These are phyloP conservation scores for Progne subis DNA, from an alignment of 2,113 vertebrate species.

Conservation along the genomic window DNA sequence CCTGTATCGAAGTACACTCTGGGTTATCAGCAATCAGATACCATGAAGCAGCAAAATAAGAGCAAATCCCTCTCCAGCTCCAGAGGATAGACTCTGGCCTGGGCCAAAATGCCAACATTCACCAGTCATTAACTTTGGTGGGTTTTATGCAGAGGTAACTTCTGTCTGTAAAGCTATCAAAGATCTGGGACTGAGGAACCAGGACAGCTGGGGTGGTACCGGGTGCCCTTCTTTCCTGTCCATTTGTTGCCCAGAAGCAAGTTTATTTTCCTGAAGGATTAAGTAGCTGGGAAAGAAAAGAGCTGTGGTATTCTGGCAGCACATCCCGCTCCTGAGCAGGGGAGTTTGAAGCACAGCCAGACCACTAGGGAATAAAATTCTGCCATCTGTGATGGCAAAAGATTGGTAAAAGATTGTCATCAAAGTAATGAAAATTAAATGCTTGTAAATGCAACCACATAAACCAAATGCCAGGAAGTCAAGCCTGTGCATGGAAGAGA, in stretches of 20 bases:
- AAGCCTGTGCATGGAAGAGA: background rate
- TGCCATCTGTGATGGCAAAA: slow-evolving; percentile 47
- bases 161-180: background rate
- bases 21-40: background rate
- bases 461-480: background rate
- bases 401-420: background rate
- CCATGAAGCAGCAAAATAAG: background rate
- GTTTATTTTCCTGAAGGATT: slow-evolving; percentile 1
- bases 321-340: background rate
- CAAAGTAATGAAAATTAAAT: background rate
- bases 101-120: background rate
- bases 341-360: slow-evolving; percentile 32
- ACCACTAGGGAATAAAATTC: background rate
- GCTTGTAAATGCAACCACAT: background rate
- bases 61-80: background rate
- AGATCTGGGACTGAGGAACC: background rate
- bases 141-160: background rate
- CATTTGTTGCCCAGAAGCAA: slow-evolving; percentile 11
- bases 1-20: background rate
- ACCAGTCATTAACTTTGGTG: rapidly evolving
- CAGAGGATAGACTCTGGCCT: background rate
- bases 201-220: background rate
- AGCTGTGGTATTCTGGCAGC: slow-evolving; percentile 42
- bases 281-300: slow-evolving; percentile 11
- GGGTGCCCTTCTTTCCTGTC: background rate